A percentile compares a stretch with the other conserved stretches of the same genome.
Evolutionary conservation across 2,797 vertebrate genomes (phyloP).

Genomic region (Betta splendens): DNA sequence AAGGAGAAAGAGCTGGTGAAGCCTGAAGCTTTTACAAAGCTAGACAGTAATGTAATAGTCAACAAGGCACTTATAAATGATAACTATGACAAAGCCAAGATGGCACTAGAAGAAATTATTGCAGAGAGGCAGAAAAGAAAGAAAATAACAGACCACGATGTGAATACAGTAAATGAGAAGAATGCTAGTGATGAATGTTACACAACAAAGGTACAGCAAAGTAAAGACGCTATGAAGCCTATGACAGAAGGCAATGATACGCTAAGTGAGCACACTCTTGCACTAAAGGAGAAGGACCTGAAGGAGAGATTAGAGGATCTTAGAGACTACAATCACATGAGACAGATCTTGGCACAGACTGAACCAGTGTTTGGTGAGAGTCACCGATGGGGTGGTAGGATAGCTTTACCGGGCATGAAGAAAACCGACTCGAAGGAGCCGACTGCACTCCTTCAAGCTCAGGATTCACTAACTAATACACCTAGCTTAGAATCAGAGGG

Average conservation of each 20-base stretch:
- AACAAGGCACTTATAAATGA: conserved; percentile 75
- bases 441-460: conserved; percentile 19
- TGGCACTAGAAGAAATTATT: conserved; percentile 81
- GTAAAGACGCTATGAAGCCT: conserved; percentile 29
- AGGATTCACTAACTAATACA: conserved; percentile 22
- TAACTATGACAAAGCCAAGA: conserved; percentile 79
- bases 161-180: conserved; percentile 24
- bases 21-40: conserved; percentile 45
- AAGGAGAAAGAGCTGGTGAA: conserved; percentile 62
- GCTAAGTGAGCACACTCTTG: conserved; percentile 15
- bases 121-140: conserved; percentile 71
- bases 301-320: conserved; percentile 66
- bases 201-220: conserved; percentile 20
- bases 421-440: conserved; percentile 38
- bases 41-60: conserved; percentile 55
- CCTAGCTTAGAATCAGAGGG: conserved; percentile 24
- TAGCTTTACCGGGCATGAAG: conserved; percentile 41
- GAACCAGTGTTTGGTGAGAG: conserved; percentile 56
- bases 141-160: conserved; percentile 38
- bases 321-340: conserved; percentile 66
- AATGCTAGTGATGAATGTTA: conserved; percentile 35
- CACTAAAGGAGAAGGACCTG: conserved; percentile 46
- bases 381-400: conserved; percentile 46
- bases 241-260: conserved; percentile 26
- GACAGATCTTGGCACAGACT: conserved; percentile 67